A percentile compares a stretch with the other conserved stretches of the same genome.
These are phyloP conservation scores for Harmothoe impar DNA, from an alignment of 2,888 invertebrate species.

Conservation along the genomic window DNA sequence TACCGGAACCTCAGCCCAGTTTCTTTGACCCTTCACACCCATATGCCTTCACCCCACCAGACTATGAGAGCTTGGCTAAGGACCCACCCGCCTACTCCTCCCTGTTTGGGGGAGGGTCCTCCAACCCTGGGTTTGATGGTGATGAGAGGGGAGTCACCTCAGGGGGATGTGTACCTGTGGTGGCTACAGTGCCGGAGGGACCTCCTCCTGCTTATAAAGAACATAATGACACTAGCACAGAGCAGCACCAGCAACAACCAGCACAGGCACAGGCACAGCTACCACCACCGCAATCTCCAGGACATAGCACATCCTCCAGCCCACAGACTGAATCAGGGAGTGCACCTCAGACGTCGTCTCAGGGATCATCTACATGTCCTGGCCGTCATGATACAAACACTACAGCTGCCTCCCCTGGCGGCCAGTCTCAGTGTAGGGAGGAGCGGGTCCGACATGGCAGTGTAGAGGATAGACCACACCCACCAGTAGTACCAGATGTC, in stretches of 20 bases:
- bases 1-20: not conserved
- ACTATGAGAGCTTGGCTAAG: conserved; percentile 56
- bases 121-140: not conserved
- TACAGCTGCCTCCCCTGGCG: not conserved
- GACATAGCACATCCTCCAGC: not conserved
- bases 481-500: not conserved
- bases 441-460: too few species aligned
- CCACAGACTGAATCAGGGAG: too few species aligned
- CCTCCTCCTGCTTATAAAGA: not conserved
- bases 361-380: too few species aligned
- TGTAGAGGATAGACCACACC: not conserved
- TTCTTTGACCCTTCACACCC: conserved; percentile 52
- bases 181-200: not conserved
- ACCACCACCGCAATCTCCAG: not conserved
- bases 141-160: not conserved
- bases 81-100: conserved; percentile 52
- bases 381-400: too few species aligned
- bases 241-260: not conserved
- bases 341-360: too few species aligned
- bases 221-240: not conserved
- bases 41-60: conserved; percentile 62
- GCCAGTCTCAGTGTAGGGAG: not conserved
- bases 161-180: not conserved
- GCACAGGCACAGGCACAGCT: not conserved
- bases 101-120: conserved; percentile 6